A percentile compares a stretch with the other conserved stretches of the same genome.
Conservation (phyloP, 2,888 invertebrate species). For the Toxonevra muliebris region DNA sequence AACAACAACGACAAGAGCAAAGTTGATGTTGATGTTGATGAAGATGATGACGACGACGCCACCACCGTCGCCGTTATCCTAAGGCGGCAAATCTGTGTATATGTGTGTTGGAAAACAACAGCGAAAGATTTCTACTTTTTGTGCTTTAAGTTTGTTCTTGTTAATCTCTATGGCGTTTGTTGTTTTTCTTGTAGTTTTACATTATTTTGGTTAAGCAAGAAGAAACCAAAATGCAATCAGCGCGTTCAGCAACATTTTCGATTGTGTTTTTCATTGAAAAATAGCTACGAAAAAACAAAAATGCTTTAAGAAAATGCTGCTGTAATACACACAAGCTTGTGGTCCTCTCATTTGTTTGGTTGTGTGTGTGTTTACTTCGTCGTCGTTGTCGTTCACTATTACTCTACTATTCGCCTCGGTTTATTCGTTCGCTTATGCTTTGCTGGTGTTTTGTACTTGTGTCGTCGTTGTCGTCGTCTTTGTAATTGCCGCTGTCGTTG, state of each 20-base stretch:
- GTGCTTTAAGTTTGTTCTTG: too few species aligned
- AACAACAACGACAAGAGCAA: neutral
- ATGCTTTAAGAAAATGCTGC: too few species aligned
- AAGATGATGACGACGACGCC: neutral
- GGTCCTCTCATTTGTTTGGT: neutral
- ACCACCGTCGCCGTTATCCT: slow-evolving; percentile 2
- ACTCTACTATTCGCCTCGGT: neutral
- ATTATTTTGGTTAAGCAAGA: too few species aligned
- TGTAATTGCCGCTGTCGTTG: slow-evolving; percentile 1
- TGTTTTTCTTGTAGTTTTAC: too few species aligned
- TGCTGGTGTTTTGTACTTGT: neutral
- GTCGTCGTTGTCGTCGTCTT: slow-evolving; percentile 10
- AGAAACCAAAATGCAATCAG: too few species aligned
- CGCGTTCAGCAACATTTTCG: too few species aligned
- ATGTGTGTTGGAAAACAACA: too few species aligned
- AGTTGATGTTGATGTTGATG: neutral
- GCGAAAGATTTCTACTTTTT: too few species aligned
- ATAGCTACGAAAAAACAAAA: too few species aligned
- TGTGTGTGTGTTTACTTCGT: neutral
- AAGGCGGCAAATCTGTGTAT: too few species aligned
- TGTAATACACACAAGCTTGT: neutral
- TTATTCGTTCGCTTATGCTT: neutral
- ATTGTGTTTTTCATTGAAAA: too few species aligned
- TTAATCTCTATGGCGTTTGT: too few species aligned
- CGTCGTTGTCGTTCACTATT: slow-evolving; percentile 6